Percentiles rank a stretch among this genome's conserved stretches.
Evolutionary conservation across 2,113 vertebrate genomes (phyloP).

Genomic region (Amia ocellicauda): DNA sequence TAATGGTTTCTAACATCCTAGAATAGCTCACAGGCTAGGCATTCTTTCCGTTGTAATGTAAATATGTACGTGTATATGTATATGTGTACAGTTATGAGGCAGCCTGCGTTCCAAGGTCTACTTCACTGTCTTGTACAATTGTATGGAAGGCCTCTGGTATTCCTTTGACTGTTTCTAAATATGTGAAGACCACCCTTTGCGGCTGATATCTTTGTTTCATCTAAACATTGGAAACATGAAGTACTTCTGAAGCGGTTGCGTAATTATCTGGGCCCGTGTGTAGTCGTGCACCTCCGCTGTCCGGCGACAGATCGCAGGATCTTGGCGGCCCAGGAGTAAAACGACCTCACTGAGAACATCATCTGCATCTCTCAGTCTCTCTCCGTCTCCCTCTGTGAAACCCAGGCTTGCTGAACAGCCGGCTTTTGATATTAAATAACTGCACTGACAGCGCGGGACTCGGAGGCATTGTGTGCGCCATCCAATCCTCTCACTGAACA

Average conservation of each 20-base stretch:
- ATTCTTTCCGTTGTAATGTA: no score
- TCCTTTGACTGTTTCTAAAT: no score
- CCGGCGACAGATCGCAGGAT: constrained; percentile 32
- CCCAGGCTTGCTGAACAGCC: background rate
- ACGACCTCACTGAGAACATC: constrained; percentile 20
- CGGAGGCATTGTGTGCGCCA: background rate
- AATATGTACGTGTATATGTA: no score
- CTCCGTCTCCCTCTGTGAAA: background rate
- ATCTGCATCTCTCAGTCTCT: constrained; percentile 28
- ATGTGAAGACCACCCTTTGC: no score
- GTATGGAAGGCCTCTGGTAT: no score
- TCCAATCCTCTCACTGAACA: background rate
- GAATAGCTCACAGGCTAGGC: no score
- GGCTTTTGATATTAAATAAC: constrained; percentile 25
- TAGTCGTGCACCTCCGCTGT: background rate
- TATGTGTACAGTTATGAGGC: no score
- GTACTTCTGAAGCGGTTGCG: constrained; percentile 27
- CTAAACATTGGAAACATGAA: no score
- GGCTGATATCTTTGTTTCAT: no score
- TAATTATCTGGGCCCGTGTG: constrained; percentile 34
- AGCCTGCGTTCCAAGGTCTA: no score
- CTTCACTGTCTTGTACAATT: no score
- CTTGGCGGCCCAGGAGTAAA: constrained; percentile 13
- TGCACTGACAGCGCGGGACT: constrained; percentile 13
- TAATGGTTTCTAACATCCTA: no score